These are phyloP conservation scores for Coenonympha arcania DNA, from an alignment of 2,888 invertebrate species.

Conservation along the genomic window DNA sequence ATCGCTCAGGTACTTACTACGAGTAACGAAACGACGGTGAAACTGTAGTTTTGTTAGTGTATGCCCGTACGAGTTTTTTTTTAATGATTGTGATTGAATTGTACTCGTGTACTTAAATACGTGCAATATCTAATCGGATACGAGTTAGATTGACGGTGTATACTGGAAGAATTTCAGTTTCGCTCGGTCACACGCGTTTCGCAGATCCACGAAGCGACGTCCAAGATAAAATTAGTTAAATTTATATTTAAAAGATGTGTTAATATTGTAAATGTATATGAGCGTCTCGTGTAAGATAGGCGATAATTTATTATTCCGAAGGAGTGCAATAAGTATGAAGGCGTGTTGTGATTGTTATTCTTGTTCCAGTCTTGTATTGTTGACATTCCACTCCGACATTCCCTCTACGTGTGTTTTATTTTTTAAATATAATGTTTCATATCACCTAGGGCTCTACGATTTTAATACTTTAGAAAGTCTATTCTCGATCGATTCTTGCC, in stretches of 20 bases:
- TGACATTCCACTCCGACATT: slow-evolving; percentile 62
- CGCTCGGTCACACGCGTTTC: slow-evolving; percentile 23
- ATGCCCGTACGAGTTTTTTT: slow-evolving; percentile 33
- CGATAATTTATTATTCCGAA: slow-evolving; percentile 66
- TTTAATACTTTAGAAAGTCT: slow-evolving; percentile 30
- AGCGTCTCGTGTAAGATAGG: slow-evolving; percentile 60
- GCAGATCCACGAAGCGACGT: slow-evolving; percentile 37
- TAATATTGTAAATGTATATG: slow-evolving; percentile 72
- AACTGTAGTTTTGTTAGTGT: slow-evolving; percentile 50
- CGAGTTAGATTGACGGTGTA: slow-evolving; percentile 27
- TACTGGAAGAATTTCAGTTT: slow-evolving; percentile 50
- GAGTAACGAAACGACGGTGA: slow-evolving; percentile 33
- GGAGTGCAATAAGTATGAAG: slow-evolving; percentile 73
- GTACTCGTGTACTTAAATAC: slow-evolving; percentile 21
- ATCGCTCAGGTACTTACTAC: slow-evolving; percentile 24
- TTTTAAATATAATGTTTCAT: slow-evolving; percentile 37
- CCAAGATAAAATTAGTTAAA: slow-evolving; percentile 66
- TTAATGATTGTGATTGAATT: slow-evolving; percentile 21
- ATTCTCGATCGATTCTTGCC: slow-evolving; percentile 32
- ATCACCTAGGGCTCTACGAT: slow-evolving; percentile 32
- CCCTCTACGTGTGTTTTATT: slow-evolving; percentile 39
- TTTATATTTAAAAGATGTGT: slow-evolving; percentile 70
- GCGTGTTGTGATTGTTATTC: slow-evolving; percentile 69
- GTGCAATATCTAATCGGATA: slow-evolving; percentile 34
- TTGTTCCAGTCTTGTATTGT: slow-evolving; percentile 38